These are phyloP conservation scores for Platycheirus albimanus DNA, from an alignment of 2,888 invertebrate species.

Conservation along the genomic window DNA sequence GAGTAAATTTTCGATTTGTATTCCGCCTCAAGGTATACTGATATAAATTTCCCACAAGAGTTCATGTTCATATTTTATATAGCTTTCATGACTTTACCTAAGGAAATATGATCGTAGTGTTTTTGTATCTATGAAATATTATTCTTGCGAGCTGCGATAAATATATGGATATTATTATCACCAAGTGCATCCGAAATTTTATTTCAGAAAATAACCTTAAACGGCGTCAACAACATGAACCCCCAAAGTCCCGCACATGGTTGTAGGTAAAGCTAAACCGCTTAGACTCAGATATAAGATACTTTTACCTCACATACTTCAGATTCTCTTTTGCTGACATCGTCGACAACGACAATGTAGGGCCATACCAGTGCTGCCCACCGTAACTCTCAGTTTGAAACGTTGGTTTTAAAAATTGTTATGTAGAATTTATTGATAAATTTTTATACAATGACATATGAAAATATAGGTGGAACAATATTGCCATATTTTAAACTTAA, in stretches of 20 bases:
- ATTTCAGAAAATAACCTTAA: slow-evolving; percentile 40
- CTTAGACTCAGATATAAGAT: slow-evolving; percentile 25
- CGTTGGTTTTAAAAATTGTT: too few species aligned
- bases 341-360: neutral
- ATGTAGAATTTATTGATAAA: too few species aligned
- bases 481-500: too few species aligned
- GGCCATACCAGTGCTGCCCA: too few species aligned
- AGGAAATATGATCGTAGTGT: slow-evolving; percentile 8
- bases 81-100: slow-evolving; percentile 30
- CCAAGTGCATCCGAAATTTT: slow-evolving; percentile 65
- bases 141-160: slow-evolving; percentile 56
- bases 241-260: neutral
- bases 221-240: neutral
- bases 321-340: slow-evolving; percentile 50
- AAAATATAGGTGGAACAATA: too few species aligned
- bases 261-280: slow-evolving; percentile 47
- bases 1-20: slow-evolving; percentile 60
- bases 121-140: slow-evolving; percentile 48
- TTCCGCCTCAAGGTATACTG: slow-evolving; percentile 50
- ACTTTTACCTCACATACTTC: slow-evolving; percentile 55
- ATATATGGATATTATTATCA: slow-evolving; percentile 64
- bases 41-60: slow-evolving; percentile 45
- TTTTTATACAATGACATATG: too few species aligned
- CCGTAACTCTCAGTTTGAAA: too few species aligned
- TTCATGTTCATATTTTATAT: slow-evolving; percentile 46